Evolutionary conservation across 2,113 vertebrate genomes (phyloP).

Genomic region (Phoenicopterus ruber): DNA sequence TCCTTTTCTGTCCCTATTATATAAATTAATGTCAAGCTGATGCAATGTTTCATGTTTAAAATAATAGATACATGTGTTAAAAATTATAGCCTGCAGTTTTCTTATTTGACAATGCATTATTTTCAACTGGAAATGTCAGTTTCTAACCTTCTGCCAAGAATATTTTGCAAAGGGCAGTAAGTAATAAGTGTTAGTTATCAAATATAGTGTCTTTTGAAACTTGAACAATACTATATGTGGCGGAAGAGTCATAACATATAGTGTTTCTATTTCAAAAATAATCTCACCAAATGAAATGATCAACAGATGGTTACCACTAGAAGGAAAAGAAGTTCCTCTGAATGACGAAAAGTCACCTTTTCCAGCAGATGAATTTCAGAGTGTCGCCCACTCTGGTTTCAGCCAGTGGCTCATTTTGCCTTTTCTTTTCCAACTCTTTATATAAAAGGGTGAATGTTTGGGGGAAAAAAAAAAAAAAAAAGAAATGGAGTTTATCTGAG

Average conservation of each 20-base stretch:
- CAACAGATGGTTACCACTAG: background rate
- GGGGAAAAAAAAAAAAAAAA: background rate
- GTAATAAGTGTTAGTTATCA: slow-evolving; percentile 61
- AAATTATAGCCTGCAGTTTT: slow-evolving; percentile 75
- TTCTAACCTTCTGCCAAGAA: slow-evolving; percentile 66
- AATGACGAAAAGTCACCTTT: background rate
- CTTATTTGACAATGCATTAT: slow-evolving; percentile 74
- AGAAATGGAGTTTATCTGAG: background rate
- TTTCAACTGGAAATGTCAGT: slow-evolving; percentile 71
- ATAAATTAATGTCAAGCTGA: slow-evolving; percentile 79
- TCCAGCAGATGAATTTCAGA: background rate
- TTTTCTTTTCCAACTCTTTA: background rate
- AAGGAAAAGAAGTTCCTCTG: background rate
- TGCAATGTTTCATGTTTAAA: slow-evolving; percentile 75
- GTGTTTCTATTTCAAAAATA: background rate
- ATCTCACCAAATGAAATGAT: background rate
- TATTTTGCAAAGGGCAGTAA: slow-evolving; percentile 53
- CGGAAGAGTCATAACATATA: background rate
- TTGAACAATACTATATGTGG: background rate
- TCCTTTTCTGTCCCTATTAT: slow-evolving; percentile 74
- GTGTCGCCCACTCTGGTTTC: background rate
- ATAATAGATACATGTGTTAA: slow-evolving; percentile 77
- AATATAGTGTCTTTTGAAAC: slow-evolving; percentile 57
- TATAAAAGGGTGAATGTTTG: background rate
- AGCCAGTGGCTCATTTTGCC: background rate